Base-by-base conservation (phyloP, 2,888 invertebrate species). In the Ecdyonurus torrentis region DNA sequence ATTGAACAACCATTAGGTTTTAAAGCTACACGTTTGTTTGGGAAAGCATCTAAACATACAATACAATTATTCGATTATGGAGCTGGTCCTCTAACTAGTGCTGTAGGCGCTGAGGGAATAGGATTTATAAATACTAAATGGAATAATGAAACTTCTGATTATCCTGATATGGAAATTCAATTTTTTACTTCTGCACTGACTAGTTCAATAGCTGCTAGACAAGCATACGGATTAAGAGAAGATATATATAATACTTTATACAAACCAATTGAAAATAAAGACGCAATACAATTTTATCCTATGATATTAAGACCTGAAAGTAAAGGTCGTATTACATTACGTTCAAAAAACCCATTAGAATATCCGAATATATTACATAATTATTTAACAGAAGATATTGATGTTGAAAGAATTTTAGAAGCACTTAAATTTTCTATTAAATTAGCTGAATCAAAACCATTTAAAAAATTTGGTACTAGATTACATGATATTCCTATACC, bases 331-430 rank as follows among this genome's bases (percentile, higher is more conserved):
- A 64, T 92, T 0, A 79, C 84, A 66, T 75, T 97, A 23, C 80
- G 81, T 63, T 87, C 86, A 64, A 83, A 83, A 0, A 89, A 94
- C 75, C 96, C 97, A 0, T 87, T 87, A 68, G 86, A 90, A 61
- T 86, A 87, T 70, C 96, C 97, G 0, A 72, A 87, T 25, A 91
- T 98, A 73, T 85, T 96, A 74, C 91, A 97, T 1, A 92, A 95
- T 71, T 98, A 98, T 73, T 88, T 95, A 69, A 85, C 86, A 65
- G 85, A 93, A 73, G 85, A 87, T 0, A 72, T 81, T 64, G 92
- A 89, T 72, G 86, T 89, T 0, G 82, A 85, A 63, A 84, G 85
- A 0, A 76, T 93, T 18, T 87, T 92, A 0, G 92, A 92, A 74
- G 91, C 68, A 25, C 67, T 69, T 5, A 74, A 73, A 66, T 68